Evolutionary conservation across 2,797 vertebrate genomes (phyloP), one percentile per base, ranked within the genome.

Genomic region (Loriculus beryllinus): DNA sequence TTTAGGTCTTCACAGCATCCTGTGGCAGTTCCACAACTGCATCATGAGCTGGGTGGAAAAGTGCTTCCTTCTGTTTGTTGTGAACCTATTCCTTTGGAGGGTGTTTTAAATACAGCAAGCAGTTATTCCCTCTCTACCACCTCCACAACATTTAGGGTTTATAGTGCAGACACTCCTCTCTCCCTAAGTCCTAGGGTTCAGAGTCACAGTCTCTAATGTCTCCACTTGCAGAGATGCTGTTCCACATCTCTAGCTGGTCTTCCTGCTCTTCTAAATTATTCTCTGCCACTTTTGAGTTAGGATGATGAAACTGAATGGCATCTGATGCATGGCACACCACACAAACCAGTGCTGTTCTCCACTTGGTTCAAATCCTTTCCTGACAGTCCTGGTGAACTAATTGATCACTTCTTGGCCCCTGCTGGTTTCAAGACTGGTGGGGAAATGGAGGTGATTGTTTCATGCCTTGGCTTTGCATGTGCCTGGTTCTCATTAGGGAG

Each of bases 281-380:
- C 35, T 62, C 13, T 51, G 7, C 16, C 2, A 7, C 14, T 67
- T 64, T 57, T 67, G 26, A 67, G 26, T 72, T 1, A 2, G 13
- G 13, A 17, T 76, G 54, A 65, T 59, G 39, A 72, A 88, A 81
- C 9, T 21, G 37, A 65, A 22, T 7, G 76, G 63, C 8, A 59
- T 47, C 59, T 57, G n/a, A n/a, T 28, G 18, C 1, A 0, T 19
- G 26, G 9, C 21, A 65, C 15, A 8, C 57, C 5, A 6, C 11
- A 14, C 11, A 18, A 26, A 20, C 37, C 57, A 57, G 9, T 20
- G 7, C 54, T 37, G 10, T 17, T 57, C 25, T 72, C 5, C 2
- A 7, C 20, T 54, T 54, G 1, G 3, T 52, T 56, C 37, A 59
- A 10, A 48, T 75, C 15, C 26, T 78, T 93, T 86, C 25, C 14